Percentiles rank a stretch among this genome's conserved stretches.
phyloP scores from a whole-genome alignment of 2,888 invertebrate species.

The Aphelenchoides bicaudatus region DNA sequence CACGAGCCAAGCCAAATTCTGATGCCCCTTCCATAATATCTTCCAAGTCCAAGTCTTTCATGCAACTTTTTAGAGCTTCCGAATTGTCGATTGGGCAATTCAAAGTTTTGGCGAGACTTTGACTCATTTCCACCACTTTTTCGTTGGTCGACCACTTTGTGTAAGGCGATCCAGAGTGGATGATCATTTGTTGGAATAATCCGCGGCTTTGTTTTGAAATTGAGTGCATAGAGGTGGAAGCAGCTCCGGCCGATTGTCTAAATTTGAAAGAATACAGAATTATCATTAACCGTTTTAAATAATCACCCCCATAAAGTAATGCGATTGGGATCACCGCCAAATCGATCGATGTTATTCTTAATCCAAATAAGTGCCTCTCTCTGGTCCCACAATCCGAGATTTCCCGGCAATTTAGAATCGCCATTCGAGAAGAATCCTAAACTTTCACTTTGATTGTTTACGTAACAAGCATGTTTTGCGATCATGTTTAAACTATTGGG shows the following conservation, averaged over 20 bases:
- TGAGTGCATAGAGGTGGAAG: constrained; percentile 37
- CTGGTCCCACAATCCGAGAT: constrained; percentile 51
- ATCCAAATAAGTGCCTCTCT: constrained; percentile 43
- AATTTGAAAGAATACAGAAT: too few relatives aligned
- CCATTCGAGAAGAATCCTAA: constrained; percentile 47
- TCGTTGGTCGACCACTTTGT: constrained; percentile 42
- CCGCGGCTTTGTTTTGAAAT: constrained; percentile 24
- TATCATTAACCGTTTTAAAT: too few relatives aligned
- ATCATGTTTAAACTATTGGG: too few relatives aligned
- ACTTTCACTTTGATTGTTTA: too few relatives aligned
- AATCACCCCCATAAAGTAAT: constrained; percentile 50
- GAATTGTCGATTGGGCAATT: constrained; percentile 31
- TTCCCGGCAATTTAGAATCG: constrained; percentile 37
- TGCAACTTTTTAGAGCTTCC: constrained; percentile 31
- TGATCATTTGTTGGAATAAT: constrained; percentile 36
- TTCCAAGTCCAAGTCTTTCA: constrained; percentile 34
- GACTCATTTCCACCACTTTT: constrained; percentile 28
- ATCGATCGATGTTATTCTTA: constrained; percentile 34
- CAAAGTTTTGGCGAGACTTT: constrained; percentile 26
- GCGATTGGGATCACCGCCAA: constrained; percentile 39
- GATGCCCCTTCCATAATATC: constrained; percentile 35
- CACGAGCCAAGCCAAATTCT: constrained; percentile 25
- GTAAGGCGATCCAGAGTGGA: constrained; percentile 36
- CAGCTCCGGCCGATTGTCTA: constrained; percentile 45
- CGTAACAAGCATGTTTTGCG: too few relatives aligned